Evolutionary conservation across 2,797 vertebrate species (phyloP).

Genomic region (Rhyacichthys aspro): DNA sequence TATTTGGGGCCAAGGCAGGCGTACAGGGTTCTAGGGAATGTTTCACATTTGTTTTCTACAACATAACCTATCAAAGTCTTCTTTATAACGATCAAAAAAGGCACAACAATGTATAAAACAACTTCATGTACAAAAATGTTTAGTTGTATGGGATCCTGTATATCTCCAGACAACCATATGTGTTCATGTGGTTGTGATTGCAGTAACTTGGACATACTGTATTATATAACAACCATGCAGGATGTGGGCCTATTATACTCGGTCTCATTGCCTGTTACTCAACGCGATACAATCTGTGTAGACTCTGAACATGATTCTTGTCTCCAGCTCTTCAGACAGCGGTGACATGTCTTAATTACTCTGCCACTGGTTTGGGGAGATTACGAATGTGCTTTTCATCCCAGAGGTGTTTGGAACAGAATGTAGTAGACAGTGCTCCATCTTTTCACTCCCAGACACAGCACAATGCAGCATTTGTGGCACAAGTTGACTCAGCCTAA

Average conservation of each 20-base stretch:
- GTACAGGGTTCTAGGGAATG: constrained; percentile 48
- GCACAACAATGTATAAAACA: constrained; percentile 80
- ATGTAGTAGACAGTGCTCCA: constrained; percentile 67
- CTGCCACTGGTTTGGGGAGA: constrained; percentile 51
- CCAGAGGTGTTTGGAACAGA: constrained; percentile 69
- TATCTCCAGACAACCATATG: constrained; percentile 77
- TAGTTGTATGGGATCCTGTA: constrained; percentile 85
- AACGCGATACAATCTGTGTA: constrained; percentile 64
- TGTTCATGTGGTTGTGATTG: constrained; percentile 68
- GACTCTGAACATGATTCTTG: constrained; percentile 58
- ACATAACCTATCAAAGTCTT: constrained; percentile 80
- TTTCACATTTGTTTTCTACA: constrained; percentile 74
- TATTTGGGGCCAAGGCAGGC: constrained; percentile 48
- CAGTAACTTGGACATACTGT: constrained; percentile 68
- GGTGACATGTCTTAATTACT: constrained; percentile 70
- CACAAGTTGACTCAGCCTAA: constrained; percentile 72
- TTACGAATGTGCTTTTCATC: constrained; percentile 70
- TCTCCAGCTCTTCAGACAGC: constrained; percentile 58
- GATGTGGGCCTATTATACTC: constrained; percentile 45
- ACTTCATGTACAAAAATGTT: constrained; percentile 84
- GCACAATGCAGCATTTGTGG: constrained; percentile 76
- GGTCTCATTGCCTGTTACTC: constrained; percentile 56
- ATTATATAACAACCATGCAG: constrained; percentile 38
- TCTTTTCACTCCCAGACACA: constrained; percentile 61
- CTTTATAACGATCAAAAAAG: constrained; percentile 84